These are phyloP conservation scores for Passerculus sandwichensis DNA, from an alignment of 2,797 vertebrate species.

Conservation along the genomic window DNA sequence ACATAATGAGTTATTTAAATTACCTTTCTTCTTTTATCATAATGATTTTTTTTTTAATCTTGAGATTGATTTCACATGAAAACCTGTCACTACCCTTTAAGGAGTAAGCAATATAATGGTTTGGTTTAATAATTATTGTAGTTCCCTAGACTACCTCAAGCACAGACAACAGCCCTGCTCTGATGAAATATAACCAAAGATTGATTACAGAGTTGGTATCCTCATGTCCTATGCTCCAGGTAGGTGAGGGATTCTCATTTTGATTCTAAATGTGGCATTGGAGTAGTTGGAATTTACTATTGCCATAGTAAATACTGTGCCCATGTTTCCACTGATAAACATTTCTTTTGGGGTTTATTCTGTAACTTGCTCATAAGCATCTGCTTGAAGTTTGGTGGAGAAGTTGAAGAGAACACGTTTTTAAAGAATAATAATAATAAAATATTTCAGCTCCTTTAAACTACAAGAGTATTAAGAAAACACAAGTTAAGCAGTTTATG, in stretches of 20 bases:
- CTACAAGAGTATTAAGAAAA: conserved; percentile 70
- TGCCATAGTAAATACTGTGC: neutral
- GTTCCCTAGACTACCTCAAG: conserved; percentile 27
- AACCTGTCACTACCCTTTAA: conserved; percentile 19
- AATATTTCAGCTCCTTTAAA: conserved; percentile 69
- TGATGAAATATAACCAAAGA: conserved; percentile 59
- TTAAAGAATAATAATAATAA: conserved; percentile 55
- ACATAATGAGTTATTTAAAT: conserved; percentile 20
- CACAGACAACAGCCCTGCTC: conserved; percentile 40
- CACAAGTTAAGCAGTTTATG: conserved; percentile 71
- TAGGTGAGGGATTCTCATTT: conserved; percentile 59
- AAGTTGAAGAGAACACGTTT: conserved; percentile 23
- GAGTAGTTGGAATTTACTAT: neutral
- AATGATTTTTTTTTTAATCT: conserved; percentile 10
- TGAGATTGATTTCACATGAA: conserved; percentile 43
- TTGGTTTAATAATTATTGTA: conserved; percentile 68
- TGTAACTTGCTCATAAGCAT: neutral
- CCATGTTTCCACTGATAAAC: conserved; percentile 31
- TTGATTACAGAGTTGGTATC: conserved; percentile 28
- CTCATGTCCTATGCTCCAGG: conserved; percentile 58
- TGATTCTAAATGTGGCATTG: conserved; percentile 73
- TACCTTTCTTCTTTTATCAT: conserved; percentile 10
- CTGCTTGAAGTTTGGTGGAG: neutral
- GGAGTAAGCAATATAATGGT: conserved; percentile 5
- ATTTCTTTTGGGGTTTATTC: neutral